Conservation (phyloP, 2,888 invertebrate genomes). For the Germaria angustata region DNA sequence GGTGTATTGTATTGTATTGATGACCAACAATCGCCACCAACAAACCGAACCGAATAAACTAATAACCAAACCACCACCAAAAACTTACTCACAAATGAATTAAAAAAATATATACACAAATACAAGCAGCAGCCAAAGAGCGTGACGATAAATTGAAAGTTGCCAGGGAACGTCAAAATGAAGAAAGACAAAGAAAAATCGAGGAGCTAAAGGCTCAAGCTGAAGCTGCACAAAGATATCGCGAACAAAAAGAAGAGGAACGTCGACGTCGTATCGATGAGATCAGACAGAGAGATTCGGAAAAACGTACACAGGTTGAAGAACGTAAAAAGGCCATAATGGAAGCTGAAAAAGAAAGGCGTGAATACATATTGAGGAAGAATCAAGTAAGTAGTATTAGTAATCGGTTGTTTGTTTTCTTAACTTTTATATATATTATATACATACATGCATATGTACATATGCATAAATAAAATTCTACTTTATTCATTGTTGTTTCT, state of each 20-base stretch:
- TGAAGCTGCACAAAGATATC: slow-evolving; percentile 91
- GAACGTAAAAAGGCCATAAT: slow-evolving; percentile 93
- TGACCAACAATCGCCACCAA: slow-evolving; percentile 40
- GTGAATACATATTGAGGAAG: slow-evolving; percentile 91
- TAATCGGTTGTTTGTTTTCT: background rate
- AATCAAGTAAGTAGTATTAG: slow-evolving; percentile 82
- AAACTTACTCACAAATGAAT: background rate
- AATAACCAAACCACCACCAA: slow-evolving; percentile 14
- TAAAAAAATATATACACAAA: slow-evolving; percentile 27
- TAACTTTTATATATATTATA: background rate
- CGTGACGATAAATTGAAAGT: slow-evolving; percentile 86
- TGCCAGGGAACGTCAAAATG: slow-evolving; percentile 92
- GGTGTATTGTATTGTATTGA: slow-evolving; percentile 40
- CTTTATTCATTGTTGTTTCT: background rate
- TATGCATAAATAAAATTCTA: too few species aligned
- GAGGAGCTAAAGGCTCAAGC: slow-evolving; percentile 95
- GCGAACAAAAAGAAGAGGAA: slow-evolving; percentile 93
- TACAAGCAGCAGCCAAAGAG: slow-evolving; percentile 76
- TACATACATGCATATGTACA: too few species aligned
- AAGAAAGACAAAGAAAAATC: slow-evolving; percentile 92
- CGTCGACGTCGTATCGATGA: slow-evolving; percentile 90
- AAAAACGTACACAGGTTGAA: slow-evolving; percentile 87
- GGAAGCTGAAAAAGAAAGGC: slow-evolving; percentile 92
- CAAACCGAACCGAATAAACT: slow-evolving; percentile 29
- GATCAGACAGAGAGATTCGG: slow-evolving; percentile 88